Base-by-base conservation (phyloP, 2,888 invertebrate species). In the Amaurobius ferox region DNA sequence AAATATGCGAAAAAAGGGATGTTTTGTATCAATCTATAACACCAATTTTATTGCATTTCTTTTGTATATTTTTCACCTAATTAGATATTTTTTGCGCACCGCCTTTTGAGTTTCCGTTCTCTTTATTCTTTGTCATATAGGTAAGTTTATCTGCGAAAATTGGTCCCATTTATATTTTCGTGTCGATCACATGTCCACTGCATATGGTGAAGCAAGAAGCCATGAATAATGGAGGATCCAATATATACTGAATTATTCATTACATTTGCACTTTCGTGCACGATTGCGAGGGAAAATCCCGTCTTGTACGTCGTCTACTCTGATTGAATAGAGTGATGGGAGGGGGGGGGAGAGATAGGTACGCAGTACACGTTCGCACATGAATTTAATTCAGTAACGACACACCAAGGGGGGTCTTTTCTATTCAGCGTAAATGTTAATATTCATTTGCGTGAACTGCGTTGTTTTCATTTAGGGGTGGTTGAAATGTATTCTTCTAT, bases 221-320 rank as follows among this genome's bases (percentile, higher is more conserved):
- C 19, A 55, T 55, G 55, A 55, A 55, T 55, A 55, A 55, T 55
- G 55, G 55, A 55, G 2, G 55, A 23, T 11, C 23, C 55, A 55
- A 35, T n/a, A n/a, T 16, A 55, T 55, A 23, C 55, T 55, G 55
- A 55, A 55, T 55, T 23, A 55, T 55, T 55, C 55, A 55, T 55
- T 55, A 55, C 55, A 55, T 55, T 55, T 55, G 55, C 55, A 55
- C 55, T 55, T 55, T 55, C 55, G 55, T 55, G 55, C 55, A 23
- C 55, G 5, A 23, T 23, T 55, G 55, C 55, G 2, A 55, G 55
- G 55, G 55, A 55, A 55, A 55, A 55, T 23, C 55, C 55, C 23
- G 23, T 55, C 55, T 55, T 55, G 55, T 55, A 55, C 23, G 19
- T 23, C 23, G 55, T 55, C 55, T 55, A 55, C 55, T 23, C 55